Evolutionary conservation across 1,140 invertebrate species (phyloP).

Genomic region (Drosophila ohnishii): DNA sequence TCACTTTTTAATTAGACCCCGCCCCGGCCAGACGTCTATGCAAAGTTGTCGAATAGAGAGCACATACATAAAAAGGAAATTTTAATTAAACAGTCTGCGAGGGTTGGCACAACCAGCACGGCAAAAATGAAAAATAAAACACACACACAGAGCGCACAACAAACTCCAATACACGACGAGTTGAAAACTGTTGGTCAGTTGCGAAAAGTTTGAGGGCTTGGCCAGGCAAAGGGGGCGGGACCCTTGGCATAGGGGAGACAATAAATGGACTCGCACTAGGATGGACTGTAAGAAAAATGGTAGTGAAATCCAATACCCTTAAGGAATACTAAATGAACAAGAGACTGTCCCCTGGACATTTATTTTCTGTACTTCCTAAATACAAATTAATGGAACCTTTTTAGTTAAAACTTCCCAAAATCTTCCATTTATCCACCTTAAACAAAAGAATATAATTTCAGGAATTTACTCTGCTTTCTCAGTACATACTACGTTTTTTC

Average conservation of each 20-base stretch:
- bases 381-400: no score
- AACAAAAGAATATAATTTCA: no score
- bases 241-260: conserved; percentile 35
- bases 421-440: no score
- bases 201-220: conserved; percentile 36
- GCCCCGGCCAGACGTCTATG: conserved; percentile 39
- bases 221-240: conserved; percentile 39
- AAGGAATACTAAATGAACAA: neutral
- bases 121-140: conserved; percentile 7
- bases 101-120: conserved; percentile 20
- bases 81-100: conserved; percentile 58
- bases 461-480: neutral
- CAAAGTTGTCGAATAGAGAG: conserved; percentile 49
- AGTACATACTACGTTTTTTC: neutral
- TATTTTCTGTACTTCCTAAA: no score
- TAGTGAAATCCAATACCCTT: no score
- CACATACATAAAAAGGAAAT: conserved; percentile 52
- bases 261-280: conserved; percentile 46
- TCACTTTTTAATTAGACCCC: conserved; percentile 57
- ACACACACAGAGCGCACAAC: conserved; percentile 12
- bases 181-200: conserved; percentile 36
- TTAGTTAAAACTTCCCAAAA: no score
- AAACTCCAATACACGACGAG: conserved; percentile 24
- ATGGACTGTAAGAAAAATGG: conserved; percentile 1
- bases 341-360: no score